Evolutionary conservation across 1,140 invertebrate genomes (phyloP).

Genomic region (Lithobius niger): DNA sequence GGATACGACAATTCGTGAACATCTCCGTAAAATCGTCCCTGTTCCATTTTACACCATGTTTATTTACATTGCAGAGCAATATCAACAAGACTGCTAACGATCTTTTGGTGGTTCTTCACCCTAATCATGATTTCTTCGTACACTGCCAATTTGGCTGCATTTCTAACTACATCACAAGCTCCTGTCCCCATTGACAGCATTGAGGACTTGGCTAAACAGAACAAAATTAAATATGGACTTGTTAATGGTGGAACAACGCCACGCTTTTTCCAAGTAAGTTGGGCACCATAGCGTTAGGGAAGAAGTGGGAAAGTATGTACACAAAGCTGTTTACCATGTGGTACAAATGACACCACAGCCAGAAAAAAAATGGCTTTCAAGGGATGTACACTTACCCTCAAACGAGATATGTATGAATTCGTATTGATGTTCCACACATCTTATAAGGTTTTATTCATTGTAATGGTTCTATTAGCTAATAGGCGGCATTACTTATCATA

Average conservation of each 20-base stretch:
- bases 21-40: too few species aligned
- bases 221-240: conserved; percentile 93
- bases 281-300: too few species aligned
- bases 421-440: too few species aligned
- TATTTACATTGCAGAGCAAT: too few species aligned
- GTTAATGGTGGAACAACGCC: conserved; percentile 79
- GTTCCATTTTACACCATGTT: too few species aligned
- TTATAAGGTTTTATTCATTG: too few species aligned
- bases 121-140: conserved; percentile 98
- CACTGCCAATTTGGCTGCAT: conserved; percentile 93
- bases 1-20: too few species aligned
- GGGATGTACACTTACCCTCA: conserved; percentile 10
- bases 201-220: conserved; percentile 91
- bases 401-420: conserved; percentile 21
- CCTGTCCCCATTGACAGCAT: conserved; percentile 90
- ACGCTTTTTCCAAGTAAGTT: conserved; percentile 70
- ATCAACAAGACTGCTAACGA: conserved; percentile 70
- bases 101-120: conserved; percentile 97
- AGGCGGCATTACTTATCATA: too few species aligned
- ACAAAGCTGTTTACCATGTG: too few species aligned
- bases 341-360: too few species aligned
- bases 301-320: too few species aligned
- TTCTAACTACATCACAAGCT: conserved; percentile 91
- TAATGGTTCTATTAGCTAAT: too few species aligned
- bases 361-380: background rate